phyloP scores from a whole-genome alignment of 2,888 invertebrate genomes.

The Agonopterix arenella region DNA sequence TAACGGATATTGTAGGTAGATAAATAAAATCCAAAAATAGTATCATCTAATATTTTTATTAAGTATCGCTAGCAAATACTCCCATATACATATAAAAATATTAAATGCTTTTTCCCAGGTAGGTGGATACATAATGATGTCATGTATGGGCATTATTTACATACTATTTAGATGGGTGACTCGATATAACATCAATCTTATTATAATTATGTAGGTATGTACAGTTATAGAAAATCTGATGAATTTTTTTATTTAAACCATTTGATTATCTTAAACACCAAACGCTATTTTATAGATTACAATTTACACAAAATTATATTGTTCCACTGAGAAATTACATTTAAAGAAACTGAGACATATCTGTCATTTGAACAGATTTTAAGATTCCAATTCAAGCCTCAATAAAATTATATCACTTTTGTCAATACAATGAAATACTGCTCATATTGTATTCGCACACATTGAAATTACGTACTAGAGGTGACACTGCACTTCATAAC shows the following conservation, averaged over 20 bases:
- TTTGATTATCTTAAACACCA: conserved; percentile 37
- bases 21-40: conserved; percentile 22
- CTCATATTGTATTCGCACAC: conserved; percentile 38
- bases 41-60: conserved; percentile 74
- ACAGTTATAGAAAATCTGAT: conserved; percentile 42
- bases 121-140: conserved; percentile 53
- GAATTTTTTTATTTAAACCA: conserved; percentile 31
- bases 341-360: background rate
- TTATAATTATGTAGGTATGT: conserved; percentile 34
- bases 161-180: conserved; percentile 38
- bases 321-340: conserved; percentile 16
- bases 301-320: conserved; percentile 21
- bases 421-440: conserved; percentile 45
- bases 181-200: conserved; percentile 39
- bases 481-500: too few relatives aligned
- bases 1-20: background rate
- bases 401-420: conserved; percentile 57
- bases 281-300: conserved; percentile 31
- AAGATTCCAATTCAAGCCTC: conserved; percentile 43
- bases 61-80: conserved; percentile 46
- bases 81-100: conserved; percentile 68
- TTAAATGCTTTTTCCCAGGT: conserved; percentile 60
- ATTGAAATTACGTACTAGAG: background rate
- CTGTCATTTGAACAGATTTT: background rate
- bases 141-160: conserved; percentile 56